These are phyloP conservation scores for Carcinoscorpius rotundicauda DNA, from an alignment of 1,140 invertebrate species.

Conservation along the genomic window DNA sequence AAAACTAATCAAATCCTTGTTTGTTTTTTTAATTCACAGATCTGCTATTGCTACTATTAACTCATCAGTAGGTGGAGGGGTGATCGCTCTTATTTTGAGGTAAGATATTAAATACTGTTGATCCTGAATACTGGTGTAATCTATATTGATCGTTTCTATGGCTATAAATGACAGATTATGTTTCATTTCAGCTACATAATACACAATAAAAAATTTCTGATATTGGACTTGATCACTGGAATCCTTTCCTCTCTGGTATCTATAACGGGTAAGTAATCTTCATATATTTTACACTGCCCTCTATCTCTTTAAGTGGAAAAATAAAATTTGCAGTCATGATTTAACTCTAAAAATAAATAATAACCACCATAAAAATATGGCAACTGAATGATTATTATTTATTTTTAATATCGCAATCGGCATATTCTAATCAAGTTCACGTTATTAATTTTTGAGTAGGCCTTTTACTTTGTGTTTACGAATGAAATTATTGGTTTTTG, in stretches of 20 bases:
- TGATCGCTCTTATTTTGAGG: constrained; percentile 23
- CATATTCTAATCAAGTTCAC: too few species aligned
- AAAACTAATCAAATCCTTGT: too few species aligned
- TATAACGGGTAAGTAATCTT: constrained; percentile 51
- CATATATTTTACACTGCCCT: not conserved
- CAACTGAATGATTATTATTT: too few species aligned
- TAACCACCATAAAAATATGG: too few species aligned
- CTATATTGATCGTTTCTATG: not conserved
- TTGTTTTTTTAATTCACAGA: constrained; percentile 6
- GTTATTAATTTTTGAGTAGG: too few species aligned
- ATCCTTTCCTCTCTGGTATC: constrained; percentile 73
- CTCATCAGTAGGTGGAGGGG: constrained; percentile 21
- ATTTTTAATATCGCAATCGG: too few species aligned
- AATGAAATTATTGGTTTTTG: too few species aligned
- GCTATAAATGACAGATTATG: not conserved
- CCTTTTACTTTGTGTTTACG: too few species aligned
- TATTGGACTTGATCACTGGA: constrained; percentile 77
- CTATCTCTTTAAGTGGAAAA: too few species aligned
- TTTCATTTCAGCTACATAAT: not conserved
- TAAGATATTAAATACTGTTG: constrained; percentile 5
- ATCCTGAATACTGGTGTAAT: not conserved
- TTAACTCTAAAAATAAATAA: too few species aligned
- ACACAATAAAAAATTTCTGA: constrained; percentile 54
- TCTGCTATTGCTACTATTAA: constrained; percentile 26
- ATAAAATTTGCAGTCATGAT: too few species aligned